phyloP scores from a whole-genome alignment of 2,797 vertebrate genomes.

The Hoplostethus mediterraneus region DNA sequence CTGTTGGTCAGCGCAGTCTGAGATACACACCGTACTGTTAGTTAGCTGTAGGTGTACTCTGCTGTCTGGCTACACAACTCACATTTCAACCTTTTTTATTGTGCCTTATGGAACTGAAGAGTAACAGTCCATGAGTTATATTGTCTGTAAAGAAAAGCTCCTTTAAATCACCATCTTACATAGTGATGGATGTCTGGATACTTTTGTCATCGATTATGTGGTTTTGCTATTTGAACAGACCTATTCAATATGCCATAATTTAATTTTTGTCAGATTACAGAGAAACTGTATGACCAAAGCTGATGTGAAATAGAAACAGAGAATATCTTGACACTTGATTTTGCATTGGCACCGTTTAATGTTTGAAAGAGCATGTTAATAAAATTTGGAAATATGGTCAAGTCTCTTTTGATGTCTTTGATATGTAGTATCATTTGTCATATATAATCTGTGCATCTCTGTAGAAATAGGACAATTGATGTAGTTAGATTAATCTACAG shows the following conservation, averaged over 20 bases:
- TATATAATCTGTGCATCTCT: not conserved
- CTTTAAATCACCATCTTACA: not conserved
- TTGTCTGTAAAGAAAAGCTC: not conserved
- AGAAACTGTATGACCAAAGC: slow-evolving; percentile 1
- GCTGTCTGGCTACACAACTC: not conserved
- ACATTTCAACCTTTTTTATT: slow-evolving; percentile 17
- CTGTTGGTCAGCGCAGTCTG: not conserved
- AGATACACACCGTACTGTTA: not conserved
- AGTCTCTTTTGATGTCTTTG: not conserved
- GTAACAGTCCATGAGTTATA: not conserved
- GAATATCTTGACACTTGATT: not conserved
- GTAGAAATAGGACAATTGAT: slow-evolving; percentile 10
- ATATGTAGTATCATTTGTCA: not conserved
- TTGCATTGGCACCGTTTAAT: slow-evolving; percentile 10
- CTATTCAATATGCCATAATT: not conserved
- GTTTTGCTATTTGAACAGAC: not conserved
- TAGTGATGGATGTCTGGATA: not conserved
- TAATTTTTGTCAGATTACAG: not conserved
- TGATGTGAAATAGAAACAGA: not conserved
- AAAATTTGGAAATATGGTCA: slow-evolving; percentile 4
- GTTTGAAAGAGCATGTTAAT: slow-evolving; percentile 17
- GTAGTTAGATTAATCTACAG: not conserved
- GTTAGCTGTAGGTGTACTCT: not conserved
- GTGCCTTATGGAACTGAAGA: not conserved
- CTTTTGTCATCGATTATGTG: too few species aligned